These are phyloP conservation scores for Cataglyphis albicans DNA, from an alignment of 2,888 invertebrate species.

Conservation along the genomic window DNA sequence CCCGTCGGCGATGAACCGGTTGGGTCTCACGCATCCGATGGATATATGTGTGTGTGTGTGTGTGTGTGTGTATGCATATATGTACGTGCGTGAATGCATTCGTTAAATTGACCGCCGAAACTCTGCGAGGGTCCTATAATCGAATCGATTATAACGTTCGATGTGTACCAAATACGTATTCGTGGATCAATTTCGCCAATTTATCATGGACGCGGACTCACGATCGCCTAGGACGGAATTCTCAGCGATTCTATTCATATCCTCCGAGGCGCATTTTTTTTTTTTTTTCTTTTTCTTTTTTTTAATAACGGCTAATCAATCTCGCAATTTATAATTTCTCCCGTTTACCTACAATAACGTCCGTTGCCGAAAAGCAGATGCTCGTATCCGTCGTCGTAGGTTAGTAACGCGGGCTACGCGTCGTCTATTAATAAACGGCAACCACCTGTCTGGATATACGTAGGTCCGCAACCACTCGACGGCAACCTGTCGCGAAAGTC, in stretches of 20 bases:
- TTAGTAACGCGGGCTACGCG: constrained; percentile 63
- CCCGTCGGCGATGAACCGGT: constrained; percentile 44
- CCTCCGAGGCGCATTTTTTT: background rate
- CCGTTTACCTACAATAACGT: background rate
- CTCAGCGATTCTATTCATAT: background rate
- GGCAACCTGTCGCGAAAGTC: constrained; percentile 79
- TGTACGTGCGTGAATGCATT: constrained; percentile 58
- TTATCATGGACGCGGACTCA: background rate
- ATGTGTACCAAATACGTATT: background rate
- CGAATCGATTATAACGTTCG: constrained; percentile 8
- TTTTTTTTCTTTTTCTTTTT: background rate
- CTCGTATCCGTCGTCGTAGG: constrained; percentile 55
- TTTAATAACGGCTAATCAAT: background rate
- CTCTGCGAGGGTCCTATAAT: background rate
- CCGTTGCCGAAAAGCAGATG: background rate
- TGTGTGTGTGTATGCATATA: constrained; percentile 17
- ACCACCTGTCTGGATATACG: constrained; percentile 79
- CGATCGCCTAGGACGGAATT: background rate
- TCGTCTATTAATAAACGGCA: constrained; percentile 79
- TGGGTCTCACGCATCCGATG: constrained; percentile 63
- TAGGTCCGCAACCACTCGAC: constrained; percentile 40
- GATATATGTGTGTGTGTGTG: constrained; percentile 10
- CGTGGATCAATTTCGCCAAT: background rate
- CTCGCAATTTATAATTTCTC: background rate
- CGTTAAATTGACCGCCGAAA: constrained; percentile 67